These are phyloP conservation scores for Plebejus argus DNA, from an alignment of 2,888 invertebrate genomes.

Conservation along the genomic window DNA sequence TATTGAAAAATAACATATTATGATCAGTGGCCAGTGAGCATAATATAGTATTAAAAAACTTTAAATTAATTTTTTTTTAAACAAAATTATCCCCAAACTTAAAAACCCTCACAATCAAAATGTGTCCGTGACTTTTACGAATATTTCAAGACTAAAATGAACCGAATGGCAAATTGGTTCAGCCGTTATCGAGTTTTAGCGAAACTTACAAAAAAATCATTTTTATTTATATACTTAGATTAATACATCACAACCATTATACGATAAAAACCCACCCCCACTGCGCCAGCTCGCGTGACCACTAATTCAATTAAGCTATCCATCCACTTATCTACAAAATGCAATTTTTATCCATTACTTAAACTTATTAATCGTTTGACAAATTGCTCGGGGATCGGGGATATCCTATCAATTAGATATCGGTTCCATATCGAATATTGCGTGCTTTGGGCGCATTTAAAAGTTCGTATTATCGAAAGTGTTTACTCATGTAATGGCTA, in stretches of 20 bases:
- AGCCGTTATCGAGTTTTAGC: too few species aligned
- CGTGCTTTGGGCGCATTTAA: conserved; percentile 17
- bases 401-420: conserved; percentile 22
- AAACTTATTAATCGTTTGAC: conserved; percentile 48
- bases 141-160: too few species aligned
- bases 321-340: conserved; percentile 54
- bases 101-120: too few species aligned
- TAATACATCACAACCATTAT: not conserved
- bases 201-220: too few species aligned
- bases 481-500: not conserved
- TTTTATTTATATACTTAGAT: too few species aligned
- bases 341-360: conserved; percentile 47
- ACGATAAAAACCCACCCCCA: conserved; percentile 27
- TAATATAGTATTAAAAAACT: too few species aligned
- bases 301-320: conserved; percentile 71
- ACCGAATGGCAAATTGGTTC: too few species aligned
- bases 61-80: too few species aligned
- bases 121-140: too few species aligned
- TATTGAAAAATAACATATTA: too few species aligned
- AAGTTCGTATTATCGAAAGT: not conserved
- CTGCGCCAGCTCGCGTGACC: conserved; percentile 38
- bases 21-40: too few species aligned
- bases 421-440: conserved; percentile 8
- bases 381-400: conserved; percentile 44
- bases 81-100: too few species aligned